phyloP scores from a whole-genome alignment of 2,888 invertebrate genomes.

The Lysandra coridon region DNA sequence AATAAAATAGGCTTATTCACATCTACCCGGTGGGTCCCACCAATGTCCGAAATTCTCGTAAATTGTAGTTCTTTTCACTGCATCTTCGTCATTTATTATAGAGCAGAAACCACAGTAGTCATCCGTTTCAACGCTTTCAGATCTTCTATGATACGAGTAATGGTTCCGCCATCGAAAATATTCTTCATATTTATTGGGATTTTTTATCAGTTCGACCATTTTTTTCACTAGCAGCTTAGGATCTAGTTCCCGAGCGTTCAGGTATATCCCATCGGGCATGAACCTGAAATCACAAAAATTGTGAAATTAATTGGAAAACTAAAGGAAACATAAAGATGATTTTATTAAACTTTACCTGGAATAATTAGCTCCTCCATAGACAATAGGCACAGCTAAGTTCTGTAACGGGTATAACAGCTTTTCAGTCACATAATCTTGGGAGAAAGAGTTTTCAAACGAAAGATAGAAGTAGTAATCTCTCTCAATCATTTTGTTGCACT shows the following conservation, averaged over 20 bases:
- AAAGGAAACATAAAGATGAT: not conserved
- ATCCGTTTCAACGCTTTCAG: constrained; percentile 54
- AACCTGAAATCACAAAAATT: constrained; percentile 50
- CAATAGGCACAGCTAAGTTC: constrained; percentile 82
- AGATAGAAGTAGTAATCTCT: constrained; percentile 60
- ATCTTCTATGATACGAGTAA: constrained; percentile 56
- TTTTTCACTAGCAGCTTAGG: constrained; percentile 50
- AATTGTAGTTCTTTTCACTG: constrained; percentile 48
- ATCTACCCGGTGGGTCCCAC: constrained; percentile 55
- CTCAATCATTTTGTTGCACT: constrained; percentile 50
- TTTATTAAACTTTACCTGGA: constrained; percentile 46
- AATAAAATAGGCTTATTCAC: constrained; percentile 19
- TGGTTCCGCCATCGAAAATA: constrained; percentile 67
- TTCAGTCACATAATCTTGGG: constrained; percentile 59
- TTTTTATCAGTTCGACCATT: constrained; percentile 57
- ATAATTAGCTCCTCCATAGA: constrained; percentile 82
- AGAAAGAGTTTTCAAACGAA: constrained; percentile 60
- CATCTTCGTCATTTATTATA: constrained; percentile 54
- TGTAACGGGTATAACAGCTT: constrained; percentile 55
- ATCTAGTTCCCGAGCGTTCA: constrained; percentile 56
- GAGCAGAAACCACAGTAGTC: constrained; percentile 66
- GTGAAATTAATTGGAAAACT: not conserved
- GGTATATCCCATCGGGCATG: constrained; percentile 62
- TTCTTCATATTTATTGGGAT: constrained; percentile 54
- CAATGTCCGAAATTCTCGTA: constrained; percentile 56